Percentiles rank a stretch among this genome's conserved stretches.
These are phyloP conservation scores for Argyresthia albistria DNA, from an alignment of 2,888 invertebrate species.

Conservation along the genomic window DNA sequence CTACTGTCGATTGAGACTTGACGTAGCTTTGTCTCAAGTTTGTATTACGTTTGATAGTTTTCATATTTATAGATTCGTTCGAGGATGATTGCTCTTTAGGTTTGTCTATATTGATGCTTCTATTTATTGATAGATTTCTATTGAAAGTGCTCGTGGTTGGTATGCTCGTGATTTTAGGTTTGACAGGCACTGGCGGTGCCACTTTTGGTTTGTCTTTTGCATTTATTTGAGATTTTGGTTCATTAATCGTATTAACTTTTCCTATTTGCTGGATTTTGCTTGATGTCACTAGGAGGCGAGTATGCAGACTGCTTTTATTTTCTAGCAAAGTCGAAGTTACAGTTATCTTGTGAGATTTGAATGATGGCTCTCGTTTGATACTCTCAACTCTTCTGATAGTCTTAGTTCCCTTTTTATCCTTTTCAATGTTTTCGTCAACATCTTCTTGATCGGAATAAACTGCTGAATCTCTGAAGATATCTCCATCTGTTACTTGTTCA, in stretches of 20 bases:
- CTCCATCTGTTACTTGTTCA: constrained; percentile 78
- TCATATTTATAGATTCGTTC: constrained; percentile 35
- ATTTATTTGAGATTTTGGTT: constrained; percentile 14
- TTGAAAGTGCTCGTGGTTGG: constrained; percentile 24
- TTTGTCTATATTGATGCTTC: constrained; percentile 18
- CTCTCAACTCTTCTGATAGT: constrained; percentile 37
- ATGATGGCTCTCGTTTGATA: constrained; percentile 37
- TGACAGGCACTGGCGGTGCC: constrained; percentile 78
- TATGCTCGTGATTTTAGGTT: constrained; percentile 63
- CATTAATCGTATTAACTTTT: constrained; percentile 15
- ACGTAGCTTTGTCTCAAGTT: constrained; percentile 19
- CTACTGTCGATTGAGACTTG: constrained; percentile 32
- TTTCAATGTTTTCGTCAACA: constrained; percentile 30
- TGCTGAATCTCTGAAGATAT: constrained; percentile 85
- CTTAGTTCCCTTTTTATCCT: constrained; percentile 27
- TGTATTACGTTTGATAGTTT: constrained; percentile 39
- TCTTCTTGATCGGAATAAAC: constrained; percentile 86
- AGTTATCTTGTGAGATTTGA: constrained; percentile 34
- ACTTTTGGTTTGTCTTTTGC: constrained; percentile 56
- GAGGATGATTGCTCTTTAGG: constrained; percentile 34
- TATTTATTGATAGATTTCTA: constrained; percentile 20
- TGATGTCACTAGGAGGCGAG: constrained; percentile 25
- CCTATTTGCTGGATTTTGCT: constrained; percentile 23
- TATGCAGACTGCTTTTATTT: constrained; percentile 24
- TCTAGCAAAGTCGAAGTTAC: constrained; percentile 29